Percentiles rank a stretch among this genome's conserved stretches.
Evolutionary conservation across 2,113 vertebrate genomes (phyloP).

Genomic region (Probosciger aterrimus): DNA sequence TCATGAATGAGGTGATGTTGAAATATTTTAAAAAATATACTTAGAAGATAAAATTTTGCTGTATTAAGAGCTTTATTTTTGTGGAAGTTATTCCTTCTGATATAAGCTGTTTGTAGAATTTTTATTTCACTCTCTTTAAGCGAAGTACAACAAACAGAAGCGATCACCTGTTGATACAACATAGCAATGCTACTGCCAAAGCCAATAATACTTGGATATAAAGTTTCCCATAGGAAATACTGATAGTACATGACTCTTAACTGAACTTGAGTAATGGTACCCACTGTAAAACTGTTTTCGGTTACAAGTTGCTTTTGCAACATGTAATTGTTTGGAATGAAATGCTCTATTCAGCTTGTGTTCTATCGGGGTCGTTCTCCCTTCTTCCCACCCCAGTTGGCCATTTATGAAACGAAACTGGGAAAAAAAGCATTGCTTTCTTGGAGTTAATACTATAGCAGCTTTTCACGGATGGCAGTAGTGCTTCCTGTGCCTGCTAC

Average conservation of each 20-base stretch:
- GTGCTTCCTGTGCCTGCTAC: neutral
- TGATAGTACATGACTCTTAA: neutral
- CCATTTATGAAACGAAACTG: neutral
- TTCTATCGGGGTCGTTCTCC: neutral
- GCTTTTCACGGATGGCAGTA: neutral
- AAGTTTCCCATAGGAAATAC: neutral
- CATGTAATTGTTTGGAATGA: neutral
- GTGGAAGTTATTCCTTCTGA: neutral
- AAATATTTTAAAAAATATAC: neutral
- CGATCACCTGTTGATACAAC: neutral
- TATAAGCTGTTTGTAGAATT: neutral
- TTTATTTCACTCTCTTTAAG: neutral
- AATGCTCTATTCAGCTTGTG: neutral
- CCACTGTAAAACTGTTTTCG: neutral
- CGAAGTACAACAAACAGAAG: neutral
- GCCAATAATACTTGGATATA: neutral
- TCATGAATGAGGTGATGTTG: neutral
- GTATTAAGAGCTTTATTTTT: neutral
- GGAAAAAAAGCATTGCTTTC: neutral
- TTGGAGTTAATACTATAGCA: neutral
- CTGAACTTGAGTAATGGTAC: neutral
- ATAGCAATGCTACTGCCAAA: neutral
- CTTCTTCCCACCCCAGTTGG: neutral
- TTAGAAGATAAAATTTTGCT: neutral
- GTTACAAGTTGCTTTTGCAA: neutral